Evolutionary conservation across 92 coral and sea anemone species (phyloP), one percentile per base, ranked within the genome.

Genomic region (Epizoanthus scotinus): DNA sequence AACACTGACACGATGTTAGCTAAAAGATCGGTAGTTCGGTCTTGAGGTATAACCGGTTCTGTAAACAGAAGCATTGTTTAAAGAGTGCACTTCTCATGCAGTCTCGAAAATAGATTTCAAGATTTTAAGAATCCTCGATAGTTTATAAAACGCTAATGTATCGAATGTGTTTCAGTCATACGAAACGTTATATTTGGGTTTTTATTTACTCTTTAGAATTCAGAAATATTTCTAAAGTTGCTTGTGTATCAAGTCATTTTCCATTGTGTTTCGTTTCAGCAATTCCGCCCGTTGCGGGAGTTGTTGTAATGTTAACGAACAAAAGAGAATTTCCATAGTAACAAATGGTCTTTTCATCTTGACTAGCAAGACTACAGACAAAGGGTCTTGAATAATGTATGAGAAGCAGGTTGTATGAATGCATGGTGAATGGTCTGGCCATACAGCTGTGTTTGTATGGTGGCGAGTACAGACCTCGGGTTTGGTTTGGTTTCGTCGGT

Each of bases 381-480:
- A 75, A 73, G 61, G 81, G 59, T 40, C 26, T 36, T 75, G 81
- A 75, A 75, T 75, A 75, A 75, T 59, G 54, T 25, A 75, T 75
- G 67, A 58, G 56, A 58, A 6, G 56, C 68, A 38, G 67, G 55
- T 36, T 59, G 54, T 27, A 27, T 34, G 67, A 59, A 73, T 74
- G 50, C 25, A 21, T 31, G 50, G 27, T 60, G 81, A 40, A 40
- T 75, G 56, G 73, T 9, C 47, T 68, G 3, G 5, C 4, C 56
- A 15, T 25, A 53, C 68, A 75, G 68, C 81, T 75, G 56, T 60
- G 54, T 29, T 54, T 24, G 79, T 54, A 2, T 29, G 70, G 47
- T 38, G 70, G 42, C 10, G 21, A 3, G 14, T 22, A 8, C 22
- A 64, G 47, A 44, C 36, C 67, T 63, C 40, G 15, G 67, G 40